Evolutionary conservation across 2,888 invertebrate species (phyloP).

Genomic region (Synanthedon tipuliformis): DNA sequence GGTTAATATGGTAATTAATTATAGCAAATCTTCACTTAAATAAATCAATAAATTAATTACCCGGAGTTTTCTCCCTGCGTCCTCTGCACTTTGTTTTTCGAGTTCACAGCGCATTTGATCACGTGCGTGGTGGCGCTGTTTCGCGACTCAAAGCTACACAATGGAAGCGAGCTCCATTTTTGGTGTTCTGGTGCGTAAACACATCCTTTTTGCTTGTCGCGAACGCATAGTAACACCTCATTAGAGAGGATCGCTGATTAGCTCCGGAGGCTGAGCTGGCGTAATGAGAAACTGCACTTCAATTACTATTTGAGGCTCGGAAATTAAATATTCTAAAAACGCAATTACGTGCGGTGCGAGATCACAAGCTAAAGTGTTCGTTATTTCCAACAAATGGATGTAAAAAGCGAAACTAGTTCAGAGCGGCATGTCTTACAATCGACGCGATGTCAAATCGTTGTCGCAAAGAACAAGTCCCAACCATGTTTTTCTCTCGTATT

Average conservation of each 20-base stretch:
- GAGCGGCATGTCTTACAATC: constrained; percentile 62
- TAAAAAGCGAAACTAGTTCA: constrained; percentile 56
- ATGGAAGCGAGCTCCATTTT: constrained; percentile 44
- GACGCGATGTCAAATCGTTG: constrained; percentile 65
- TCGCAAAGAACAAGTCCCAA: constrained; percentile 61
- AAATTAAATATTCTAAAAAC: constrained; percentile 3
- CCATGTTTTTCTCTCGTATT: constrained; percentile 68
- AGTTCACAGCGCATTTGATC: constrained; percentile 33
- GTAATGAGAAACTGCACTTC: constrained; percentile 1
- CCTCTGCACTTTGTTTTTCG: constrained; percentile 6
- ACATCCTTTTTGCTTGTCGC: constrained; percentile 34
- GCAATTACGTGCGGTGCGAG: constrained; percentile 26
- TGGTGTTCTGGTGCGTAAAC: constrained; percentile 40
- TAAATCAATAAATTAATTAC: constrained; percentile 50
- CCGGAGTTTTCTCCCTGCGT: constrained; percentile 23
- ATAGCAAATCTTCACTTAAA: constrained; percentile 50
- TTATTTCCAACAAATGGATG: constrained; percentile 27
- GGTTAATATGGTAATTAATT: constrained; percentile 65
- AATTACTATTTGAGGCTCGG: constrained; percentile 6
- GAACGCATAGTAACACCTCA: constrained; percentile 49
- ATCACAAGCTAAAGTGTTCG: constrained; percentile 62
- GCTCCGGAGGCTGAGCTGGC: constrained; percentile 7
- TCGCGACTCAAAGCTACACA: constrained; percentile 32
- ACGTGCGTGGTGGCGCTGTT: constrained; percentile 31
- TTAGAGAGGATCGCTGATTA: constrained; percentile 24